Evolutionary conservation across 2,113 vertebrate genomes (phyloP).

Genomic region (Odocoileus virginianus): DNA sequence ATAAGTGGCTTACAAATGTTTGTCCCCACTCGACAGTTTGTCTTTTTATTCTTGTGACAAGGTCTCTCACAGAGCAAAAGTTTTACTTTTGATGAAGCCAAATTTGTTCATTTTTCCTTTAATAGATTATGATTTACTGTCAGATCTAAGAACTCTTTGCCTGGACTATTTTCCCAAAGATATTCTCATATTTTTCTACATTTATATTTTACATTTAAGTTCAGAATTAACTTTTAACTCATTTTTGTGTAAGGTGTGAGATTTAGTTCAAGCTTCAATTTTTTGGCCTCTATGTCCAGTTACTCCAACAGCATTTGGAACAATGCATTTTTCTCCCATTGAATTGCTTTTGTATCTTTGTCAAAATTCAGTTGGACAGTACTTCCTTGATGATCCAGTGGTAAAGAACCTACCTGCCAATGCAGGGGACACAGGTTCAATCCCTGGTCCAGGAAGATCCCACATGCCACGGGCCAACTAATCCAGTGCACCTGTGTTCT

Average conservation of each 20-base stretch:
- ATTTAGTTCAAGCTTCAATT: neutral
- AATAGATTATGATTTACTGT: neutral
- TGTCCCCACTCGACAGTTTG: neutral
- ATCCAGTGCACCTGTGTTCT: neutral
- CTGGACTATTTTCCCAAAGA: neutral
- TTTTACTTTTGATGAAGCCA: neutral
- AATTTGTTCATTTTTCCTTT: neutral
- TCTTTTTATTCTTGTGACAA: neutral
- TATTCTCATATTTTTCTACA: neutral
- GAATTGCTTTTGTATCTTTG: neutral
- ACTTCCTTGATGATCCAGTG: neutral
- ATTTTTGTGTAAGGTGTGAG: neutral
- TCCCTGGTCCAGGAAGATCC: neutral
- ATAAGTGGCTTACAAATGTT: neutral
- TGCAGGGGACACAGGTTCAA: neutral
- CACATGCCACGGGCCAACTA: neutral
- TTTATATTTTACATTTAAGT: neutral
- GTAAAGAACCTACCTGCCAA: neutral
- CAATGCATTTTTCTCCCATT: neutral
- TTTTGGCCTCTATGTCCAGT: neutral
- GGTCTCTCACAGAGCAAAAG: neutral
- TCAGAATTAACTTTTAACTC: neutral
- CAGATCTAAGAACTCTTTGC: neutral
- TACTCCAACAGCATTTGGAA: neutral
- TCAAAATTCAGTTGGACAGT: neutral